phyloP scores from a whole-genome alignment of 2,113 vertebrate species.

The Excalfactoria chinensis region DNA sequence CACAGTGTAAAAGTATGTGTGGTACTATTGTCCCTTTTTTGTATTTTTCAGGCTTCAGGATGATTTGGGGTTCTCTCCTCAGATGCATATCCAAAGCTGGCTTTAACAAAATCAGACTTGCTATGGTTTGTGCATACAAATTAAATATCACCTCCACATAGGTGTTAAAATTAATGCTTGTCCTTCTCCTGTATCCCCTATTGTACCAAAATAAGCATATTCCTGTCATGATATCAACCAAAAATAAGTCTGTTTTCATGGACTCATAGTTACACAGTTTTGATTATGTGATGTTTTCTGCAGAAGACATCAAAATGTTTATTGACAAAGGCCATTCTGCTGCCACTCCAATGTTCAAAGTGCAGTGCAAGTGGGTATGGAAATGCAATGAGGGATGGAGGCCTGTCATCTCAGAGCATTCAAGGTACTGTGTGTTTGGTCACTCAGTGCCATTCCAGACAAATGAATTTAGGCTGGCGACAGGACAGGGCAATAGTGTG shows the following conservation, averaged over 20 bases:
- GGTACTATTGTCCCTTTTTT: background rate
- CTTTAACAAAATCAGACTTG: background rate
- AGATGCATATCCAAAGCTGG: background rate
- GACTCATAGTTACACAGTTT: accelerated
- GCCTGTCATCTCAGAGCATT: background rate
- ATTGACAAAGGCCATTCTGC: background rate
- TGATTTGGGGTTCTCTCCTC: background rate
- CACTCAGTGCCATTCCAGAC: background rate
- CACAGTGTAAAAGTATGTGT: background rate
- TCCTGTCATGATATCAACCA: background rate
- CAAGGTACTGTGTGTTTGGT: background rate
- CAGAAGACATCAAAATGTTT: background rate
- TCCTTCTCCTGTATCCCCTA: background rate
- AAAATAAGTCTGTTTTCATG: background rate
- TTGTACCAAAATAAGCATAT: background rate
- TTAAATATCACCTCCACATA: background rate
- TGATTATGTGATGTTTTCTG: background rate
- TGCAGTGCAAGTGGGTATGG: background rate
- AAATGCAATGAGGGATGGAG: background rate
- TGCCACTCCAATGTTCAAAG: background rate
- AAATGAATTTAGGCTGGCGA: background rate
- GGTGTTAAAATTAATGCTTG: background rate
- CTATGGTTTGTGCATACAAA: background rate
- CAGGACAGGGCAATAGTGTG: background rate
- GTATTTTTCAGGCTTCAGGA: background rate